Conservation (phyloP, 2,888 invertebrate genomes). For the Craniophora ligustri region DNA sequence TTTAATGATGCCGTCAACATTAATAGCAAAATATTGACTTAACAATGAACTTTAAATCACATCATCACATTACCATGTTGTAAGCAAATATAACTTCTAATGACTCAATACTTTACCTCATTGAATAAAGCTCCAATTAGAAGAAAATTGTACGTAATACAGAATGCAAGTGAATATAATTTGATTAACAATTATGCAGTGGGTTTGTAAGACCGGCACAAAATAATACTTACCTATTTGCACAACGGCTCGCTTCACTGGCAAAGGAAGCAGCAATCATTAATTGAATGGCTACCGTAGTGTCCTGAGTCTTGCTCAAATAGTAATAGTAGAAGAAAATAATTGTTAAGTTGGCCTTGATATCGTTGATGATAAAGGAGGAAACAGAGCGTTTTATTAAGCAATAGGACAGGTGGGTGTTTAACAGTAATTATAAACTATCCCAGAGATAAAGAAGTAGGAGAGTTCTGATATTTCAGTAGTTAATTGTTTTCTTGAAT, state of each 20-base stretch:
- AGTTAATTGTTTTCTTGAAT: too few species aligned
- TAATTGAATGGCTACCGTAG: slow-evolving; percentile 28
- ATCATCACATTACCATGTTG: neutral
- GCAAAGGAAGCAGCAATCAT: slow-evolving; percentile 39
- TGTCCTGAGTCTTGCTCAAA: slow-evolving; percentile 6
- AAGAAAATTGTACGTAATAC: slow-evolving; percentile 1
- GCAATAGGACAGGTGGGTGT: too few species aligned
- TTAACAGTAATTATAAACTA: too few species aligned
- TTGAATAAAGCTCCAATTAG: neutral
- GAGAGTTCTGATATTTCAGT: too few species aligned
- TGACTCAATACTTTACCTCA: neutral
- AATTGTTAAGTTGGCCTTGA: too few species aligned
- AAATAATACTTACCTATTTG: slow-evolving; percentile 31
- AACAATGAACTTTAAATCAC: neutral
- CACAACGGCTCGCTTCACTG: slow-evolving; percentile 34
- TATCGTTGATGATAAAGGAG: too few species aligned
- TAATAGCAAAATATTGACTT: neutral
- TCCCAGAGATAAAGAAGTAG: too few species aligned
- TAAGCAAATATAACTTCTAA: neutral
- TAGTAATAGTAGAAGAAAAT: neutral
- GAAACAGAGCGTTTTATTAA: too few species aligned
- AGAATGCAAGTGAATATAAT: neutral
- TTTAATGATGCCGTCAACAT: neutral
- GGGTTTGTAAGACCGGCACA: slow-evolving; percentile 40
- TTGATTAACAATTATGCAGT: slow-evolving; percentile 3